These are phyloP conservation scores for Merops nubicus DNA, from an alignment of 2,113 vertebrate species.

Conservation along the genomic window DNA sequence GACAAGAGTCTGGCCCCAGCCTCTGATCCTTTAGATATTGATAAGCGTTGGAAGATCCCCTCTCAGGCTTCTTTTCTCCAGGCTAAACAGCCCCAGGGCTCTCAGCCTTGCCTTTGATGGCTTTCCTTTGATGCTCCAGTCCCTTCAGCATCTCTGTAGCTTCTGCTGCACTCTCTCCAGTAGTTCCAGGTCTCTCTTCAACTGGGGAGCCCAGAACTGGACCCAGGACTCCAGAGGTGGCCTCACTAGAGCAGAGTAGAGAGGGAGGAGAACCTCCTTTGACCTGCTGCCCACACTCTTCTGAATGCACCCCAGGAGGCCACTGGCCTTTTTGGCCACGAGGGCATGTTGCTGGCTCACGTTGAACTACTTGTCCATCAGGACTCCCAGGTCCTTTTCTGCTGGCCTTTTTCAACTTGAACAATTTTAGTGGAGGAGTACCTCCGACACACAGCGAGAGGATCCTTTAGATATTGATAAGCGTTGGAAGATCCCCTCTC, in stretches of 20 bases:
- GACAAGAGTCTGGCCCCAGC: background rate
- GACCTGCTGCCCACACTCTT: background rate
- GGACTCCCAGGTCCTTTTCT: no score
- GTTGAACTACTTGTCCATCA: no score
- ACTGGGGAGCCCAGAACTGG: background rate
- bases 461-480: background rate
- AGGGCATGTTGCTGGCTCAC: background rate
- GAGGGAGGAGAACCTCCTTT: background rate
- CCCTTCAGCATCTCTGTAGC: background rate
- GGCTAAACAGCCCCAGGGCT: background rate
- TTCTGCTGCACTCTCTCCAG: background rate
- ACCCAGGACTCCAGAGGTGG: background rate
- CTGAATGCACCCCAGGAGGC: background rate
- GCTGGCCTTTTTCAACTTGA: no score
- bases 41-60: background rate
- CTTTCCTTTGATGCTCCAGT: background rate
- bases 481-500: no score
- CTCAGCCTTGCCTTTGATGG: no score
- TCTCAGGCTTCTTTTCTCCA: background rate
- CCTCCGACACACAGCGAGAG: background rate
- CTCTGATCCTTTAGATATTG: background rate
- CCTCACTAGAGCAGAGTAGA: background rate
- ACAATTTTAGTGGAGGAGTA: no score
- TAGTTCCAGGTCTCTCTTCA: background rate
- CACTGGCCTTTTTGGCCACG: background rate